These are phyloP conservation scores for Microcebus murinus DNA, from an alignment of 2,113 vertebrate species.

Conservation along the genomic window DNA sequence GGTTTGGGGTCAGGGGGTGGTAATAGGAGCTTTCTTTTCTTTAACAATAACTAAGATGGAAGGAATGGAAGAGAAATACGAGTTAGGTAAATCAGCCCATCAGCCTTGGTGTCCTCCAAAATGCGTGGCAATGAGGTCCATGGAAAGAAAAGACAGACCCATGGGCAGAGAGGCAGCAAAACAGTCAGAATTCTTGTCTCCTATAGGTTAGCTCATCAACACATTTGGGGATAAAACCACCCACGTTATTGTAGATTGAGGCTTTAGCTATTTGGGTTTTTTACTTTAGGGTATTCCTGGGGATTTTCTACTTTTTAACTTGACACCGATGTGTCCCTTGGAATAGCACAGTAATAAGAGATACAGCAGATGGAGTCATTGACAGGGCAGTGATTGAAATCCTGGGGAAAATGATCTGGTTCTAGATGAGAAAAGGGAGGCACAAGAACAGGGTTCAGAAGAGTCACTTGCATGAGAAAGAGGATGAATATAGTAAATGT, in stretches of 20 bases:
- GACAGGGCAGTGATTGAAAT: constrained; percentile 1
- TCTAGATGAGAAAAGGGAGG: not conserved
- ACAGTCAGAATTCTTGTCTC: not conserved
- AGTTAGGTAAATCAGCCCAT: constrained; percentile 3
- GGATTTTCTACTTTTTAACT: not conserved
- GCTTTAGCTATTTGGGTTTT: not conserved
- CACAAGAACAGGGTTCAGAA: not conserved
- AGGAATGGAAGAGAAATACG: not conserved
- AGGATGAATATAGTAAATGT: not conserved
- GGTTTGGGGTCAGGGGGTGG: accelerated
- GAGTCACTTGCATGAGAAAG: not conserved
- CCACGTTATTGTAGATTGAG: not conserved
- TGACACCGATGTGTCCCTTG: not conserved
- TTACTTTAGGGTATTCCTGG: not conserved
- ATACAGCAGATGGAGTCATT: not conserved
- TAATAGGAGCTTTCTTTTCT: not conserved
- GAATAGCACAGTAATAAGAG: not conserved
- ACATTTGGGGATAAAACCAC: not conserved
- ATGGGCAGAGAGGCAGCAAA: not conserved
- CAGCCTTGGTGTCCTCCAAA: not conserved
- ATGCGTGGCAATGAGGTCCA: not conserved
- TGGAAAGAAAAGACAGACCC: not conserved
- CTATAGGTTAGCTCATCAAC: not conserved
- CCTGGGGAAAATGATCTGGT: not conserved
- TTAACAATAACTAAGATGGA: not conserved